Conservation (phyloP, 2,888 invertebrate species). For the Epirrhoe tristata region DNA sequence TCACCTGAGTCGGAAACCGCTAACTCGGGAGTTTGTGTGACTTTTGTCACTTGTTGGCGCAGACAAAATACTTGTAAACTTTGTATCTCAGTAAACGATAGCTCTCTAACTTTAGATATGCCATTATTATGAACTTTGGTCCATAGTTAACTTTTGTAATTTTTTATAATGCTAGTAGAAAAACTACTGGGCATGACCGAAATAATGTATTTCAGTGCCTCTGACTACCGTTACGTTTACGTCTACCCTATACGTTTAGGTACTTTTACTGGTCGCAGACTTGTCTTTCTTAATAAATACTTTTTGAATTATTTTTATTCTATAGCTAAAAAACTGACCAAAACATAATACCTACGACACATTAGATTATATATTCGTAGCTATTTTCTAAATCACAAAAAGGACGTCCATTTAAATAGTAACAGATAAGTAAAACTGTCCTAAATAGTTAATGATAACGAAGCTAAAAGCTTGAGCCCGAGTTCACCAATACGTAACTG, state of each 20-base stretch:
- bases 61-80: conserved; percentile 5
- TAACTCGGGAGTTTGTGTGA: conserved; percentile 31
- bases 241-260: too few species aligned
- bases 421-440: neutral
- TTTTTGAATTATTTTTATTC: too few species aligned
- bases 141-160: too few species aligned
- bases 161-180: too few species aligned
- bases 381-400: conserved; percentile 1
- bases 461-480: neutral
- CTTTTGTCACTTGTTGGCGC: conserved; percentile 15
- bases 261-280: too few species aligned
- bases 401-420: neutral
- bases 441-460: neutral
- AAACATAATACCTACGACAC: neutral
- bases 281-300: too few species aligned
- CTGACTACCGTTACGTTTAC: too few species aligned
- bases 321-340: neutral
- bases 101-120: neutral
- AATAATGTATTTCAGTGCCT: too few species aligned
- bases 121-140: neutral
- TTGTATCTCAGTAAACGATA: neutral
- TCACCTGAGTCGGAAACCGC: conserved; percentile 40
- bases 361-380: neutral
- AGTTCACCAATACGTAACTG: neutral
- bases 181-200: too few species aligned